Base-by-base conservation (phyloP, 1,140 invertebrate species). In the Drosophila teissieri region DNA sequence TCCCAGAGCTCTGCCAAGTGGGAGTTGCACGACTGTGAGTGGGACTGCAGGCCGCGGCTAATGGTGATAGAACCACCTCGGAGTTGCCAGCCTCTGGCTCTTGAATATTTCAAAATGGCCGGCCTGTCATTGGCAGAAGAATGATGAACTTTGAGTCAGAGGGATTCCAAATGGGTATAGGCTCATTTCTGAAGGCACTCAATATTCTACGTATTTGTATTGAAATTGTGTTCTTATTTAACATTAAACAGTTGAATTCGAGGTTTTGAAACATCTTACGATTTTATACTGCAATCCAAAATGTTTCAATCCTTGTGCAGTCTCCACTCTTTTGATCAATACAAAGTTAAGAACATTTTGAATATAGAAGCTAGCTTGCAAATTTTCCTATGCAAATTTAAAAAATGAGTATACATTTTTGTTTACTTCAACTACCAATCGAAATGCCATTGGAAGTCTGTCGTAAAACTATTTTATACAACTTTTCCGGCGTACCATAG, bases 71-170 rank as follows among this genome's bases (percentile, higher is more conserved):
- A 76, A 75, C 61, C 40, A 57, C 70, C 49, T 46, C 15, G 17
- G 44, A 52, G 24, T n/a, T 19, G 46, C 39, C 53, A 73, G 40
- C 61, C 49, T 52, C 73, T 69, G 40, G 53, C 42, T 52, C 73
- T 69, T 76, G 55, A 77, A 77, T 62, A 77, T 62, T 77, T 77
- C 11, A 77, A 77, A 77, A 77, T 77, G 74, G 74, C 74, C 42
- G 63, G 40, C 51, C 34, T 73, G 57, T 51, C 69, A 63, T 74
- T 64, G 63, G 57, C 48, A 12, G 49, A 73, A 62, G 48, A 73
- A 76, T 75, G 61, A 75, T 75, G 72, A 53, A 76, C 60, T 58
- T 67, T 24, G 49, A 40, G 27, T 22, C 19, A 27, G 27, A 36
- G 40, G 19, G 49, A 36, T n/a, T 34, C 44, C 44, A 24, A 53